A percentile compares a stretch with the other conserved stretches of the same genome.
phyloP scores from a whole-genome alignment of 2,888 invertebrate genomes.

The Eupsilia transversa region DNA sequence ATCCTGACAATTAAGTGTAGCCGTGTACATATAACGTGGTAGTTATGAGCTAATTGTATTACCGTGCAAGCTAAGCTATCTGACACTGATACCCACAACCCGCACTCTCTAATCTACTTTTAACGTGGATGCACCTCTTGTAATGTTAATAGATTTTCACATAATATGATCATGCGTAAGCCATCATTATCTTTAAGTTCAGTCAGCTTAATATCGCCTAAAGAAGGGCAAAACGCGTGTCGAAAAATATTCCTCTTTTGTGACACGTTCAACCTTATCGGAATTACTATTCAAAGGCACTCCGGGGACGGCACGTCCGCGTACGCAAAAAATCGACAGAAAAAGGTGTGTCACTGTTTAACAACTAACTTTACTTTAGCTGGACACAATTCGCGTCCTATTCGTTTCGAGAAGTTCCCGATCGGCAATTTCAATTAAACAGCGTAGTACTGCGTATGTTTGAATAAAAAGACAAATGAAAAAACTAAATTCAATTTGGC shows the following conservation, averaged over 20 bases:
- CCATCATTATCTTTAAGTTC: slow-evolving; percentile 10
- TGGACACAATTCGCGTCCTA: not conserved
- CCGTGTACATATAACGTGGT: slow-evolving; percentile 1
- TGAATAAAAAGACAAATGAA: slow-evolving; percentile 20
- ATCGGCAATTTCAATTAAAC: slow-evolving; percentile 1
- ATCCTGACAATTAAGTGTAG: slow-evolving; percentile 23
- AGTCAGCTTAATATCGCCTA: slow-evolving; percentile 21
- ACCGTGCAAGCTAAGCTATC: not conserved
- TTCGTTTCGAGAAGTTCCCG: not conserved
- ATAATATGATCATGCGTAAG: slow-evolving; percentile 7
- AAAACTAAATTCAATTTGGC: slow-evolving; percentile 31
- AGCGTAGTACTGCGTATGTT: slow-evolving; percentile 3
- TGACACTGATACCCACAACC: slow-evolving; percentile 12
- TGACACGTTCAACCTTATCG: slow-evolving; percentile 51
- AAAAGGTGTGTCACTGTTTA: slow-evolving; percentile 40
- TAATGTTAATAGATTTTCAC: not conserved
- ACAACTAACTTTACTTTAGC: slow-evolving; percentile 9
- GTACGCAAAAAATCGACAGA: slow-evolving; percentile 31
- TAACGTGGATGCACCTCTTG: slow-evolving; percentile 13
- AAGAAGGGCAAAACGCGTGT: slow-evolving; percentile 23
- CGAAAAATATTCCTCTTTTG: slow-evolving; percentile 38
- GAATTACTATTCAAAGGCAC: slow-evolving; percentile 54
- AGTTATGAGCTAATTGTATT: slow-evolving; percentile 27
- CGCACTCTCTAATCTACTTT: slow-evolving; percentile 6
- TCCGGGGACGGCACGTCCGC: slow-evolving; percentile 41